phyloP scores from a whole-genome alignment of 2,113 vertebrate species.

The Trogon melanurus region DNA sequence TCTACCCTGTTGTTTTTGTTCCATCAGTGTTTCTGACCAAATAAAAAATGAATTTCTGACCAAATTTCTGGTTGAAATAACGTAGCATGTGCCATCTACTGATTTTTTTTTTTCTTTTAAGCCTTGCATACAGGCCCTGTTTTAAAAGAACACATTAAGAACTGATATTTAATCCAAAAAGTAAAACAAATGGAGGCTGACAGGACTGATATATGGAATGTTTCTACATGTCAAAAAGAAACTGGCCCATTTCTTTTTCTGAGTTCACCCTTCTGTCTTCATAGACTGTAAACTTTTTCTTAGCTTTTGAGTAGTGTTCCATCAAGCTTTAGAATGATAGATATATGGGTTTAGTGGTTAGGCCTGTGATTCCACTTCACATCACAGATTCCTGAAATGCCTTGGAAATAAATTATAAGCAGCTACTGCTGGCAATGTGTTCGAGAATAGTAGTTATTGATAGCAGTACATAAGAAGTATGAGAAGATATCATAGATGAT shows the following conservation, averaged over 20 bases:
- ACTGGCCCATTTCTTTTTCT: not conserved
- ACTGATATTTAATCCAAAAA: not conserved
- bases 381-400: not conserved
- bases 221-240: not conserved
- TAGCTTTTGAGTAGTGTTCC: not conserved
- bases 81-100: fast-evolving
- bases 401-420: not conserved
- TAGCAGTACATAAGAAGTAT: not conserved
- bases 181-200: not conserved
- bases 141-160: not conserved
- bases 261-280: not conserved
- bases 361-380: not conserved
- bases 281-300: not conserved
- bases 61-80: not conserved
- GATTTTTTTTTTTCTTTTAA: not conserved
- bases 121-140: not conserved
- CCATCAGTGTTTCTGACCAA: not conserved
- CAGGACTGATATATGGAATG: not conserved
- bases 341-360: not conserved
- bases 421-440: not conserved
- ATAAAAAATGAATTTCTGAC: not conserved
- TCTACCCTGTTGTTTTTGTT: fast-evolving
- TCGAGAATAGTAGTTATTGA: not conserved
- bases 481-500: not conserved
- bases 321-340: not conserved